Base-by-base conservation (phyloP, 2,797 vertebrate genomes). In the Hypotaenidia philippensis region DNA sequence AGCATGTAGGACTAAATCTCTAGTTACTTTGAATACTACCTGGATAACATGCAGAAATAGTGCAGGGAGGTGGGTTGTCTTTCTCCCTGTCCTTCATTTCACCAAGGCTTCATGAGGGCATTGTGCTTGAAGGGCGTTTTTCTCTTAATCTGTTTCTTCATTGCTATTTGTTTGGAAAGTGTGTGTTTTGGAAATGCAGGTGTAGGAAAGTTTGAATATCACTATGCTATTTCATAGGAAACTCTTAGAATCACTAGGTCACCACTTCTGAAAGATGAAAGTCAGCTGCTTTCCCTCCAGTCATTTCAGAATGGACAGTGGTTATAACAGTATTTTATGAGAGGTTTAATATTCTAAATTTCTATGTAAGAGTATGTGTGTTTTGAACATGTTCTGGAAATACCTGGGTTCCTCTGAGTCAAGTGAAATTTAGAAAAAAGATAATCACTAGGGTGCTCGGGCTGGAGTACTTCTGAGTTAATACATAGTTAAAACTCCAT, bases 361-460 rank as follows among this genome's bases (percentile, higher is more conserved):
- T 80, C 2, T 47, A 44, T 47, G 7, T 40, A 26, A 66, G 20
- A 31, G 7, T 29, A 38, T 0, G 0, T 26, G 18, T 63, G 22
- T 70, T 89, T 74, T 75, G 45, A 81, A 13, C n/a, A 18, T 2
- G 1, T 78, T 81, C 49, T 81, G 49, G 49, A 68, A 81, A 78
- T 60, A 4, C 3, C 16, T 47, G 15, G 1, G 8, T 66, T 84
- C 25, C 19, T 76, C 41, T 79, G 47, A 4, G 76, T 55, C 25
- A 10, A 52, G 20, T 36, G 27, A 79, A 36, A 29, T 74, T 74
- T 65, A 85, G 63, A 81, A 52, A 80, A 32, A 14, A 9, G 5
- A 34, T 41, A 77, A 87, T 79, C 25, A 44, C 9, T 2, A 3
- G 16, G 12, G 44, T 78, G 4, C 45, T 89, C 26, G 57, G 29